These are phyloP conservation scores for Parthenolecanium corni DNA, from an alignment of 2,888 invertebrate species.

Conservation along the genomic window DNA sequence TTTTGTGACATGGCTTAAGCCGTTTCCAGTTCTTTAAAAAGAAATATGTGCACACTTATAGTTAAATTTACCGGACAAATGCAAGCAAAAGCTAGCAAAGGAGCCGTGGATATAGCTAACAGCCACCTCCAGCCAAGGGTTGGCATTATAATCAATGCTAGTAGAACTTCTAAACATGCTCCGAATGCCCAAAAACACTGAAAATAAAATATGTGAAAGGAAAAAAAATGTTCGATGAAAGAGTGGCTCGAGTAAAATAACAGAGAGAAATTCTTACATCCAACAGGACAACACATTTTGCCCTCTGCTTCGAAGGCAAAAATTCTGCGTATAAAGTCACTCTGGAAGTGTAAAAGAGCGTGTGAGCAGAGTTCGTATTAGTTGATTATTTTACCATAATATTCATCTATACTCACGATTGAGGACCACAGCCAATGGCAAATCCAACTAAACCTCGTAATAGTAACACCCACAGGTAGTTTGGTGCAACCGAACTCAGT, in stretches of 20 bases:
- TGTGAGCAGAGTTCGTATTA: neutral
- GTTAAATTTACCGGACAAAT: slow-evolving; percentile 54
- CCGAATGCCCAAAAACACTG: slow-evolving; percentile 95
- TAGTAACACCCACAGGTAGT: slow-evolving; percentile 78
- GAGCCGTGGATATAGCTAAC: slow-evolving; percentile 79
- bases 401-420: slow-evolving; percentile 62
- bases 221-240: neutral
- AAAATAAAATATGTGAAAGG: slow-evolving; percentile 34
- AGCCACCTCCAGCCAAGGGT: slow-evolving; percentile 84
- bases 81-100: slow-evolving; percentile 68
- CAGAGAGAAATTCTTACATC: slow-evolving; percentile 60
- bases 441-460: slow-evolving; percentile 88
- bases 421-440: slow-evolving; percentile 92
- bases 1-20: too few relatives aligned
- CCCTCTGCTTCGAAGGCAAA: slow-evolving; percentile 82
- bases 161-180: slow-evolving; percentile 81
- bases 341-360: slow-evolving; percentile 46
- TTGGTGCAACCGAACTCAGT: slow-evolving; percentile 79
- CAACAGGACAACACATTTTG: slow-evolving; percentile 86
- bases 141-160: slow-evolving; percentile 84
- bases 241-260: neutral
- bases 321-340: slow-evolving; percentile 94
- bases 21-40: too few relatives aligned
- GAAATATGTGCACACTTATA: too few relatives aligned
- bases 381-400: neutral